phyloP scores from a whole-genome alignment of 2,888 invertebrate species.

The Tinea pellionella region DNA sequence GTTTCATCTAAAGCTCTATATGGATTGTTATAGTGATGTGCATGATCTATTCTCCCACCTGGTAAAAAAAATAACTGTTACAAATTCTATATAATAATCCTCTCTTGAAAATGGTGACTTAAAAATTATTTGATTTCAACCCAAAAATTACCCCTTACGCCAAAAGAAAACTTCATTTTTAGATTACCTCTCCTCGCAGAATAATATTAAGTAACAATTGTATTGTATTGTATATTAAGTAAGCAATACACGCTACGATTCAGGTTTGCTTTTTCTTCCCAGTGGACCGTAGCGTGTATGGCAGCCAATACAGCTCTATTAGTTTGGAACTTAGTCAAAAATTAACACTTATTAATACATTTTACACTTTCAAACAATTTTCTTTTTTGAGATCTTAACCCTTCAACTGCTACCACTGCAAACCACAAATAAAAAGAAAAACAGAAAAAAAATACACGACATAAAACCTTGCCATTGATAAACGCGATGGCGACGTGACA shows the following conservation, averaged over 20 bases:
- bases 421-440: neutral
- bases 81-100: conserved; percentile 18
- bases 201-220: too few species aligned
- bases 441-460: neutral
- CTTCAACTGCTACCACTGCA: conserved; percentile 9
- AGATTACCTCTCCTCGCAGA: too few species aligned
- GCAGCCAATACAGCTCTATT: conserved; percentile 17
- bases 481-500: neutral
- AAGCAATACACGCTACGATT: too few species aligned
- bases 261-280: too few species aligned
- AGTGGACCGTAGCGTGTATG: too few species aligned
- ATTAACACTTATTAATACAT: neutral
- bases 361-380: neutral
- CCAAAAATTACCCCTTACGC: too few species aligned
- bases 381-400: neutral
- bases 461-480: neutral
- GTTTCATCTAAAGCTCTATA: conserved; percentile 82
- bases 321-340: too few species aligned
- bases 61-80: conserved; percentile 19
- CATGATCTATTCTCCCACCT: conserved; percentile 85
- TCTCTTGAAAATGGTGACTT: too few species aligned
- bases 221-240: too few species aligned
- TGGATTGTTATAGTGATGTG: conserved; percentile 84
- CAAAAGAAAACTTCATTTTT: too few species aligned
- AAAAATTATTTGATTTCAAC: too few species aligned